Evolutionary conservation across 2,888 invertebrate species (phyloP), one percentile per base, ranked within the genome.

Genomic region (Caenorhabditis angaria): DNA sequence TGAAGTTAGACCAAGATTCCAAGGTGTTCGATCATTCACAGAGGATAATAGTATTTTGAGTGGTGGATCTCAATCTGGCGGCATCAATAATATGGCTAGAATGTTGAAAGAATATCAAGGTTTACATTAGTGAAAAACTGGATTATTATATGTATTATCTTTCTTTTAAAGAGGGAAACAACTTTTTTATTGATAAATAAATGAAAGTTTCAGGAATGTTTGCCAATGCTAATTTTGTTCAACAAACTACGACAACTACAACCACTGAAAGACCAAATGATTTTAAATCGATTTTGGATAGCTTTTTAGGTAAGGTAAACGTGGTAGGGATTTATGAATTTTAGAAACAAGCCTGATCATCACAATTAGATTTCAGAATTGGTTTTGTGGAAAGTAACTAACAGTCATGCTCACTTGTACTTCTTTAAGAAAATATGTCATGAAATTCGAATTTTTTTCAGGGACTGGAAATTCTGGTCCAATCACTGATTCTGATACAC

Each of bases 21-120:
- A 74, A 74, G 74, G 74, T 73, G 72, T 72, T 61, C 72, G 78
- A 58, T 76, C 76, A 55, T 78, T 78, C 61, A 76, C 70, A 24
- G 65, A 76, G 53, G 78, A 78, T 65, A 78, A 78, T 47, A 72
- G 76, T 48, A 72, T 78, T 20, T 64, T 71, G 22, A 76, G 74
- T 63, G 71, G 76, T n/a, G 73, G 69, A 35, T 69, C 66, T 47
- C 67, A 70, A 25, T 56, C 61, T n/a, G 69, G 55, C 67, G 65
- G 71, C 22, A 59, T 75, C 22, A 63, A 69, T 63, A 60, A 61
- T 20, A 78, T 78, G 78, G 76, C 78, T 58, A 63, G 69, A 51
- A 70, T 78, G 65, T 58, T 78, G 58, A 57, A 64, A 47, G 69
- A 78, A 57, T 76, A 76, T 64, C 76, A 76, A 74, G 74, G 74